A percentile compares a stretch with the other conserved stretches of the same genome.
These are phyloP conservation scores for Clarias platycephalus DNA, from an alignment of 2,797 vertebrate species.

Conservation along the genomic window DNA sequence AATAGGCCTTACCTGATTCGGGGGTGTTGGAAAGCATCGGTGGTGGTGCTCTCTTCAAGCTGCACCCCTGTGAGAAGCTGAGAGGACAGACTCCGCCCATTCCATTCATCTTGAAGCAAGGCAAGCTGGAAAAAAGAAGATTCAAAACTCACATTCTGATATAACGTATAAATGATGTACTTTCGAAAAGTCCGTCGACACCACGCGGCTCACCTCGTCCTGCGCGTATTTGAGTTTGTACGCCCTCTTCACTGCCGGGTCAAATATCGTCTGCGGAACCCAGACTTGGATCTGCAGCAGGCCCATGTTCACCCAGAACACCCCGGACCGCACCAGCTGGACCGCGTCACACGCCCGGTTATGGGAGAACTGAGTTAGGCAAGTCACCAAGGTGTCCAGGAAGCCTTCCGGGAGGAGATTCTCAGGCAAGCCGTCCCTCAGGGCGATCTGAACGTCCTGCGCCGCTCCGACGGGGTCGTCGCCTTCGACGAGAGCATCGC, in stretches of 20 bases:
- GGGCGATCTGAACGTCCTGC: constrained; percentile 79
- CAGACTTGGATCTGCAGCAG: constrained; percentile 90
- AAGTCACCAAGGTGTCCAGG: constrained; percentile 77
- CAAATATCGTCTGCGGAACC: constrained; percentile 90
- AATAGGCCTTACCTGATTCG: constrained; percentile 85
- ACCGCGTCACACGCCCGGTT: constrained; percentile 66
- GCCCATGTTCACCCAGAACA: constrained; percentile 92
- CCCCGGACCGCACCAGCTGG: constrained; percentile 77
- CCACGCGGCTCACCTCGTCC: constrained; percentile 81
- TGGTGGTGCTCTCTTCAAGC: constrained; percentile 81
- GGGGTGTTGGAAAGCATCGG: constrained; percentile 83
- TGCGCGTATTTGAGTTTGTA: constrained; percentile 89
- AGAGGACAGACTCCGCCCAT: constrained; percentile 79
- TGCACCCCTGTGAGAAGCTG: constrained; percentile 84
- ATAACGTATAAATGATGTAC: not conserved
- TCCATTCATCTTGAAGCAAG: constrained; percentile 88
- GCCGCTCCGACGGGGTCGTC: constrained; percentile 73
- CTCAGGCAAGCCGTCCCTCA: constrained; percentile 75
- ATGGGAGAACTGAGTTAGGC: constrained; percentile 83
- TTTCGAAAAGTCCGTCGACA: not conserved
- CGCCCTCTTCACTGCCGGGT: constrained; percentile 90
- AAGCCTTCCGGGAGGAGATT: constrained; percentile 82
- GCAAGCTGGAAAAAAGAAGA: constrained; percentile 73
- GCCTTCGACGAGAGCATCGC: constrained; percentile 76
- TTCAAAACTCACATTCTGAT: not conserved